A percentile compares a stretch with the other conserved stretches of the same genome.
These are phyloP conservation scores for Acropora tenuis DNA, from an alignment of 64 coral and sea anemone genomes.

Conservation along the genomic window DNA sequence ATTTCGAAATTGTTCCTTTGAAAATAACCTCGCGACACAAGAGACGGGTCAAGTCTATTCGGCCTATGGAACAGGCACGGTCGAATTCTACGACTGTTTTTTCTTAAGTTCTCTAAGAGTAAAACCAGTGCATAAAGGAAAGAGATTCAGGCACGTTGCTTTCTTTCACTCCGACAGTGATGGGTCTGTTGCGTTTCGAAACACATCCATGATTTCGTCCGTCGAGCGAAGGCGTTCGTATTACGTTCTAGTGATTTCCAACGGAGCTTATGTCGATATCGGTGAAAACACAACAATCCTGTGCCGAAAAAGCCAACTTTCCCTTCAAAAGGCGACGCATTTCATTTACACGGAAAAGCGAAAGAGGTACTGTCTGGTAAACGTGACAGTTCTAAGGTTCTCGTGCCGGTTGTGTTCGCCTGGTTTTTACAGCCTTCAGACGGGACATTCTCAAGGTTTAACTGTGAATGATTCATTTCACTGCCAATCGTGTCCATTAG, in stretches of 20 bases:
- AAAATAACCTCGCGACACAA: conserved; percentile 35
- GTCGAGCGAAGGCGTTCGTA: not conserved
- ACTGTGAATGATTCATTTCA: not conserved
- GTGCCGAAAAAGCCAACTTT: conserved; percentile 42
- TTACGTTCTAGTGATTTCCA: conserved; percentile 18
- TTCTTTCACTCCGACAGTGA: conserved; percentile 49
- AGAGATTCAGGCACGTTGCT: not conserved
- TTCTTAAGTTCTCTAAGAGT: conserved; percentile 9
- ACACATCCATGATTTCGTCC: conserved; percentile 46
- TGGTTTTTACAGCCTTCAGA: conserved; percentile 72
- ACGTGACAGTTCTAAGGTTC: conserved; percentile 31
- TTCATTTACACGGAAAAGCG: conserved; percentile 3
- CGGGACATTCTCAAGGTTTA: conserved; percentile 25
- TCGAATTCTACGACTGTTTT: conserved; percentile 24
- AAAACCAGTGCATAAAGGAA: not conserved
- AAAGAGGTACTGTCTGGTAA: conserved; percentile 11
- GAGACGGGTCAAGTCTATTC: conserved; percentile 36
- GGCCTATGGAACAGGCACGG: conserved; percentile 25
- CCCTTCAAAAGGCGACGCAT: conserved; percentile 32
- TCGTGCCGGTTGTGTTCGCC: conserved; percentile 46
- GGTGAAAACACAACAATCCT: conserved; percentile 41
- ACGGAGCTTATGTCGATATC: conserved; percentile 37
- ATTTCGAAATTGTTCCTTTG: conserved; percentile 41
- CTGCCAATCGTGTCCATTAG: conserved; percentile 66
- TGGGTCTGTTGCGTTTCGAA: conserved; percentile 17